phyloP scores from a whole-genome alignment of 2,888 invertebrate species.

The Gastrophysa polygoni region DNA sequence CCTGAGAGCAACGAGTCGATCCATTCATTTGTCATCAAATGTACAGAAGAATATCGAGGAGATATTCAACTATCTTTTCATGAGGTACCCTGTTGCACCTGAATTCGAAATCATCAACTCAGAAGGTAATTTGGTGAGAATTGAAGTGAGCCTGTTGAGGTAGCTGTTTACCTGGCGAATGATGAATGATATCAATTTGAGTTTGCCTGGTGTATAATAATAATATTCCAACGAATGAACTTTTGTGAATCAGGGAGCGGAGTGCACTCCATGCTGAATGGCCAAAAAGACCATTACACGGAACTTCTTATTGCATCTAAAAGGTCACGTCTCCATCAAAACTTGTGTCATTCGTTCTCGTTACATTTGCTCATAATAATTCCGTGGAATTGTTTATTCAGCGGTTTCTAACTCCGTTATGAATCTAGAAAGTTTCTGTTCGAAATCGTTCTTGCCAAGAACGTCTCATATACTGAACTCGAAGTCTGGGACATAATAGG shows the following conservation, averaged over 20 bases:
- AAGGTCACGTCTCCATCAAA: background rate
- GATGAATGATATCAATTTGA: background rate
- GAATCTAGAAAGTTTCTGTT: background rate
- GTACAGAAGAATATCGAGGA: too few species aligned
- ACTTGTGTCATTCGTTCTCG: background rate
- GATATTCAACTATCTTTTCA: too few species aligned
- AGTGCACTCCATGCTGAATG: background rate
- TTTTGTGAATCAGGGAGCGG: background rate
- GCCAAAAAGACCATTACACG: background rate
- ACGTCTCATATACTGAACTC: background rate
- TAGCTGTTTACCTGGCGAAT: conserved; percentile 16
- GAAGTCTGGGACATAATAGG: background rate
- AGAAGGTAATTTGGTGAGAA: too few species aligned
- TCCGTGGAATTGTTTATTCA: background rate
- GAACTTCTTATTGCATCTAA: background rate
- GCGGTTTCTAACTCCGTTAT: conserved; percentile 1
- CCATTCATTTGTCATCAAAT: too few species aligned
- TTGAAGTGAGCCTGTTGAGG: too few species aligned
- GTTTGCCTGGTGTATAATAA: background rate
- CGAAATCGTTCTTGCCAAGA: background rate
- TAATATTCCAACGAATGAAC: background rate
- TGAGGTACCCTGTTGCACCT: too few species aligned
- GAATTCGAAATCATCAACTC: too few species aligned
- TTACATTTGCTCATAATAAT: background rate
- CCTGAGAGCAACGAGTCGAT: too few species aligned